phyloP scores from a whole-genome alignment of 2,888 invertebrate species.

The Carabus problematicus region DNA sequence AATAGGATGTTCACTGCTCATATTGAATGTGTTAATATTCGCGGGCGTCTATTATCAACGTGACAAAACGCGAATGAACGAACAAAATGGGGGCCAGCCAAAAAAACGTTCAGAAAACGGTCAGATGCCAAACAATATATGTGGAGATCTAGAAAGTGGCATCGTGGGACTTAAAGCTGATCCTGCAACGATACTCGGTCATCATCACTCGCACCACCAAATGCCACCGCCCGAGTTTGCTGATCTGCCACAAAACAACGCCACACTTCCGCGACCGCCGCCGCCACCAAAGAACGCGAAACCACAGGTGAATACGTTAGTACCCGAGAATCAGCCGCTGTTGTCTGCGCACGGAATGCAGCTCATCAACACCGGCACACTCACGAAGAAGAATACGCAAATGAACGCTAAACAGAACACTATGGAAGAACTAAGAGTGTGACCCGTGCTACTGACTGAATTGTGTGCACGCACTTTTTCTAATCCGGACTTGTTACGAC shows the following conservation, averaged over 20 bases:
- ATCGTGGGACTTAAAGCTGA: constrained; percentile 69
- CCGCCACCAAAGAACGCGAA: constrained; percentile 77
- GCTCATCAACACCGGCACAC: constrained; percentile 77
- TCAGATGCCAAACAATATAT: constrained; percentile 88
- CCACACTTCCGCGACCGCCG: constrained; percentile 74
- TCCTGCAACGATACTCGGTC: constrained; percentile 75
- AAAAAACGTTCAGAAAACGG: constrained; percentile 84
- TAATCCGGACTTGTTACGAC: constrained; percentile 42
- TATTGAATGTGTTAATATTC: constrained; percentile 91
- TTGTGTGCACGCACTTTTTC: constrained; percentile 29
- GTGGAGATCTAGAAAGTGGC: constrained; percentile 79
- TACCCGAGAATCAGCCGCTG: constrained; percentile 73
- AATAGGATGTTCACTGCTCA: constrained; percentile 90
- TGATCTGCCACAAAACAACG: constrained; percentile 77
- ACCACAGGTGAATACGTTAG: constrained; percentile 65
- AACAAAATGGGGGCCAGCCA: constrained; percentile 63
- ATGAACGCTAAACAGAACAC: constrained; percentile 67
- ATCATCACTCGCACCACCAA: constrained; percentile 80
- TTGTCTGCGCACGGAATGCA: constrained; percentile 79
- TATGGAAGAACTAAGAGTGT: constrained; percentile 86
- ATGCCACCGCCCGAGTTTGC: constrained; percentile 85
- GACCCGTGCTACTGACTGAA: constrained; percentile 60
- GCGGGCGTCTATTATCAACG: constrained; percentile 94
- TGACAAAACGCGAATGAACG: constrained; percentile 78
- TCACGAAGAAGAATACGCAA: constrained; percentile 79